A percentile compares a stretch with the other conserved stretches of the same genome.
phyloP scores from a whole-genome alignment of 2,113 vertebrate species.

The Cheilinus undulatus region DNA sequence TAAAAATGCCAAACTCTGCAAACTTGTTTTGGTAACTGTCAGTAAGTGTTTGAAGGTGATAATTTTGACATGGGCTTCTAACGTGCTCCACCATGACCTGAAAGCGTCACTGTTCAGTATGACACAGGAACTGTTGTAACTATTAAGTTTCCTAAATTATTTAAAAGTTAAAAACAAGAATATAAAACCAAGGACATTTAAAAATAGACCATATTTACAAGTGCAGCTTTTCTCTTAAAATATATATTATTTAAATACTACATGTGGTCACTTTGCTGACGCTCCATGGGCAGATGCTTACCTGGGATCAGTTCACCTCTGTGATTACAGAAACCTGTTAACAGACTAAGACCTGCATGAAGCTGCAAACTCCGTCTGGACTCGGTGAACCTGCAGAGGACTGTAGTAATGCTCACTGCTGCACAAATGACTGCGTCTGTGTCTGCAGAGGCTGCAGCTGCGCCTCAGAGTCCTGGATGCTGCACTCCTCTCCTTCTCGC shows the following conservation, averaged over 20 bases:
- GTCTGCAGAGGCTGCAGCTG: conserved; percentile 81
- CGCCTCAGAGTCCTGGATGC: conserved; percentile 82
- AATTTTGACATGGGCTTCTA: background rate
- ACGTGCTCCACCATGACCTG: background rate
- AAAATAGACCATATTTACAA: conserved; percentile 73
- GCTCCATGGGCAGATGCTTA: conserved; percentile 26
- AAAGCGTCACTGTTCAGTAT: background rate
- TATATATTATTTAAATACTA: conserved; percentile 72
- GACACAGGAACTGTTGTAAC: conserved; percentile 32
- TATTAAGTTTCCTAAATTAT: conserved; percentile 31
- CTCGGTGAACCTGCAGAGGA: background rate
- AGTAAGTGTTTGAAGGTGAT: background rate
- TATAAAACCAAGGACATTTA: conserved; percentile 57
- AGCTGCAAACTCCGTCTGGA: background rate
- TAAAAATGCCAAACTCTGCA: too few species aligned
- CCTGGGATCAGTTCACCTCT: conserved; percentile 22
- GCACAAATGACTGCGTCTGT: conserved; percentile 83
- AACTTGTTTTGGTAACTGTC: background rate
- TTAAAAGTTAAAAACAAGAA: conserved; percentile 35
- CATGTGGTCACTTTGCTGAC: conserved; percentile 42
- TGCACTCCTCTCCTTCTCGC: conserved; percentile 83
- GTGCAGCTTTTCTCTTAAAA: conserved; percentile 61
- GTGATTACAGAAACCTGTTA: conserved; percentile 5
- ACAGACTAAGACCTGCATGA: conserved; percentile 38
- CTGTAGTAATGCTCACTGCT: background rate